phyloP scores from a whole-genome alignment of 1,140 invertebrate genomes.

The Drosophila elegans region DNA sequence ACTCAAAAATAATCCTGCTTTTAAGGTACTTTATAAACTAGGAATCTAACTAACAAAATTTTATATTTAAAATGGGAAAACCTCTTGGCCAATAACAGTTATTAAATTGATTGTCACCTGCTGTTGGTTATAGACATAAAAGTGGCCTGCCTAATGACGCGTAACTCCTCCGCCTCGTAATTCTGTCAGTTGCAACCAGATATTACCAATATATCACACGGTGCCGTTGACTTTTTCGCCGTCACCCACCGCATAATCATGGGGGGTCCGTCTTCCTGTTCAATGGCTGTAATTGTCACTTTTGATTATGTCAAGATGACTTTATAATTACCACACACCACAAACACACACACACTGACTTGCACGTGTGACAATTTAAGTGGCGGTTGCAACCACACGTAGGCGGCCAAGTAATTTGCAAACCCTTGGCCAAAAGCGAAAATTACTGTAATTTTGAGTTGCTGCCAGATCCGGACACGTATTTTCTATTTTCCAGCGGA shows the following conservation, averaged over 20 bases:
- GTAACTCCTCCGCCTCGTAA: constrained; percentile 51
- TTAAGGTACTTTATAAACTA: too few relatives aligned
- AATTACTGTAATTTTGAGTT: constrained; percentile 72
- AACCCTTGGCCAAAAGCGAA: constrained; percentile 65
- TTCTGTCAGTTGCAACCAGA: constrained; percentile 38
- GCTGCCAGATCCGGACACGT: constrained; percentile 26
- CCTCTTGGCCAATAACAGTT: constrained; percentile 16
- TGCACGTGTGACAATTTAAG: constrained; percentile 83
- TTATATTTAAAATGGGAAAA: not conserved
- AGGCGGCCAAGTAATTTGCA: constrained; percentile 67
- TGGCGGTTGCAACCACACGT: constrained; percentile 69
- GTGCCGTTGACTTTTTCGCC: constrained; percentile 60
- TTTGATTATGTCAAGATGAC: constrained; percentile 84
- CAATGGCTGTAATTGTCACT: constrained; percentile 84
- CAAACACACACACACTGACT: constrained; percentile 24
- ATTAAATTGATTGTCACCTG: constrained; percentile 59
- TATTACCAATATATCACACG: constrained; percentile 51
- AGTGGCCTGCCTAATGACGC: constrained; percentile 64
- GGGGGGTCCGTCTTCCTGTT: constrained; percentile 63
- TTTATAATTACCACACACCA: constrained; percentile 77
- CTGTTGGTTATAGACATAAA: constrained; percentile 1
- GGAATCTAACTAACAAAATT: too few relatives aligned
- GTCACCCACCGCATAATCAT: constrained; percentile 53
- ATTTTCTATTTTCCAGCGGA: constrained; percentile 53
- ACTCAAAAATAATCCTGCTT: too few relatives aligned